Evolutionary conservation across 2,113 vertebrate genomes (phyloP), one percentile per base, ranked within the genome.

Genomic region (Orientallactaga bullata): DNA sequence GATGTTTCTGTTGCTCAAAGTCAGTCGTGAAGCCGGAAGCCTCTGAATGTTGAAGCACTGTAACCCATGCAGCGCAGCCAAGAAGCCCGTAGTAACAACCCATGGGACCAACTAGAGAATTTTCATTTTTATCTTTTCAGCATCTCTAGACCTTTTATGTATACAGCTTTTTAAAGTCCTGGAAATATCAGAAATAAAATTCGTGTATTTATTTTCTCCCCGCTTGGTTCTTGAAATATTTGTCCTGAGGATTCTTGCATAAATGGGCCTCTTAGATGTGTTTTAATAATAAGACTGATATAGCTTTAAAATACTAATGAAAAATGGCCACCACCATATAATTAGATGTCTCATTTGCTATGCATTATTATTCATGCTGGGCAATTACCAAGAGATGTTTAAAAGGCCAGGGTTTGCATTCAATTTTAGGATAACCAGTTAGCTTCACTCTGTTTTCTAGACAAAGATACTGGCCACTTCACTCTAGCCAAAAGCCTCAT

Each of bases 131-230:
- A 61, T 76, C 55, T 15, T 91, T 60, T 74, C 9, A 37, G 51
- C 58, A 35, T 32, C 32, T 90, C 16, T 76, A 2, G 71, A 23
- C 6, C 23, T 81, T 93, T 89, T 87, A 68, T 7, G 2, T 20
- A 23, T 8, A 24, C 39, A 3, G n/a, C 61, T 88, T 80, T 80
- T 65, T 23, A 88, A 94, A 88, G 51, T 5, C 39, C 69, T 90
- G 21, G 73, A 13, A 80, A 82, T 78, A 90, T n/a, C 80, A 85
- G 35, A 89, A 92, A 89, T 65, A 74, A 88, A 88, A 79, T 87
- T 37, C 51, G 42, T 69, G 7, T 85, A 42, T 83, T 90, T 95
- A 58, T 90, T 88, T 90, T 71, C 7, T 63, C 17, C 69, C 77
- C 42, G 21, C 26, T 68, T 84, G n/a, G 28, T 60, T 93, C 30